Percentiles rank a stretch among this genome's conserved stretches.
Evolutionary conservation across 2,113 vertebrate species (phyloP).

Genomic region (Mobula hypostoma): DNA sequence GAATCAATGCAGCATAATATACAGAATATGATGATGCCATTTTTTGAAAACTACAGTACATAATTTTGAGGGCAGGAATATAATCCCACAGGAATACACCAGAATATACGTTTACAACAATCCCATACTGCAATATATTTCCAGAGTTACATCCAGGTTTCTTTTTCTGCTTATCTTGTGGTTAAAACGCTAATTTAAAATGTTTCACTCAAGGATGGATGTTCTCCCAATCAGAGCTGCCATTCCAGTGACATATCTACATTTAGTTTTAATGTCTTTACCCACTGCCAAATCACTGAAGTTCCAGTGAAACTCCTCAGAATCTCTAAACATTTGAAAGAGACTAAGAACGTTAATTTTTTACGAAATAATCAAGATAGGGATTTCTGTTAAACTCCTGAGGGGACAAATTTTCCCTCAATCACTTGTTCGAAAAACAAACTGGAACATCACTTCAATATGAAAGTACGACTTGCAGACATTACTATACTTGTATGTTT

Average conservation of each 20-base stretch:
- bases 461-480: too few species aligned
- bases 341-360: background rate
- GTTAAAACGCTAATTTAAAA: conserved; percentile 3
- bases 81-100: background rate
- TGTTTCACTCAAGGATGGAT: background rate
- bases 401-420: too few species aligned
- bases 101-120: background rate
- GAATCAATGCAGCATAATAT: background rate
- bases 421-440: too few species aligned
- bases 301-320: background rate
- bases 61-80: background rate
- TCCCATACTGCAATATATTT: background rate
- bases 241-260: background rate
- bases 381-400: too few species aligned
- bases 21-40: background rate
- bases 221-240: background rate
- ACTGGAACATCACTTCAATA: too few species aligned
- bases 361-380: too few species aligned
- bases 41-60: background rate
- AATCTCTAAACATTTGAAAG: background rate
- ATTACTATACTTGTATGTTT: too few species aligned
- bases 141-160: background rate
- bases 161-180: background rate
- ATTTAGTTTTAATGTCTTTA: background rate
- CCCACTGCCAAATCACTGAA: background rate